These are phyloP conservation scores for Zoroaster sp. DNA, from an alignment of 53 echinoderm and acorn worm genomes.

Conservation along the genomic window DNA sequence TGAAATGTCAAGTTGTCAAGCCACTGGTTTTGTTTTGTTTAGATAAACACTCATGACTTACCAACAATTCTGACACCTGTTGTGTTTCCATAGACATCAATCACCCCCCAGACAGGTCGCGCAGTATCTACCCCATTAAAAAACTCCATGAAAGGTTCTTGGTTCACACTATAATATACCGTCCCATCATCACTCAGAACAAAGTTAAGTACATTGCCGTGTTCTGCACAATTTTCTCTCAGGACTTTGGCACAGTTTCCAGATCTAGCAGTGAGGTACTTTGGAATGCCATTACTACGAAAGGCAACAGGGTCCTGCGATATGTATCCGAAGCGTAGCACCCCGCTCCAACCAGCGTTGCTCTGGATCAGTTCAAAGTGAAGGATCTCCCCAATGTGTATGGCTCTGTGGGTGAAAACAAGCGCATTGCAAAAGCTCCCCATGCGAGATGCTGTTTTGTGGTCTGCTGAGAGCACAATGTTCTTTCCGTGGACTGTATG, in stretches of 20 bases:
- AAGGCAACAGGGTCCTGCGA: conserved; percentile 73
- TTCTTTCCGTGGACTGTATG: conserved; percentile 89
- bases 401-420: conserved; percentile 83
- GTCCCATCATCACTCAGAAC: conserved; percentile 82
- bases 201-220: conserved; percentile 85
- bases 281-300: conserved; percentile 68
- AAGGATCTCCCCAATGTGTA: conserved; percentile 69
- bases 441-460: conserved; percentile 77
- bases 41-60: conserved; percentile 24
- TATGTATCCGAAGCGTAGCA: conserved; percentile 91
- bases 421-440: conserved; percentile 99
- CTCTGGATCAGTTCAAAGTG: conserved; percentile 81
- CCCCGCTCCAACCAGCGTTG: conserved; percentile 94
- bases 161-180: conserved; percentile 86
- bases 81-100: conserved; percentile 99
- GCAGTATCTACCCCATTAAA: conserved; percentile 89
- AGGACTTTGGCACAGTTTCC: conserved; percentile 97
- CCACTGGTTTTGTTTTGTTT: too few species aligned
- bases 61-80: conserved; percentile 91
- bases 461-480: conserved; percentile 81
- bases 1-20: too few species aligned
- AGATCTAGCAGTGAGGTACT: conserved; percentile 86
- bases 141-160: conserved; percentile 76
- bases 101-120: conserved; percentile 89
- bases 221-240: conserved; percentile 80